These are phyloP conservation scores for Psylliodes chrysocephalus DNA, from an alignment of 2,888 invertebrate genomes.

Conservation along the genomic window DNA sequence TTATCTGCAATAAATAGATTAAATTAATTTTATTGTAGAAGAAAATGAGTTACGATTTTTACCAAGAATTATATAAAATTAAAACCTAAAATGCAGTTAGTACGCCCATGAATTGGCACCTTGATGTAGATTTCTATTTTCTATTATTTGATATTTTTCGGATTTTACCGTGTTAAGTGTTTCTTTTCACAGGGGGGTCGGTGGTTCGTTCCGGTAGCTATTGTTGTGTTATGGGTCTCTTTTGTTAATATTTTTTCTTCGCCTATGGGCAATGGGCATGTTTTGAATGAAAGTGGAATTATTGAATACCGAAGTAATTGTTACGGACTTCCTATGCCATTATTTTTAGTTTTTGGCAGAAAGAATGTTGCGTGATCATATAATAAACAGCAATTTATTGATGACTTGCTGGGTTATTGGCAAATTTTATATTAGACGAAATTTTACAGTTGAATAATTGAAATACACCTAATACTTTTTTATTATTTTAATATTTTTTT, in stretches of 20 bases:
- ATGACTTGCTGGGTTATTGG: too few relatives aligned
- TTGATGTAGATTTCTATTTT: slow-evolving; percentile 30
- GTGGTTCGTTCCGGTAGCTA: slow-evolving; percentile 35
- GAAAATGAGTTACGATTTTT: too few relatives aligned
- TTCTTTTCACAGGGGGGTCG: slow-evolving; percentile 33
- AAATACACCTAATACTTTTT: too few relatives aligned
- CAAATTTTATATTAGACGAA: too few relatives aligned
- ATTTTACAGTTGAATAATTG: too few relatives aligned
- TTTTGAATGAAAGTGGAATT: slow-evolving; percentile 11
- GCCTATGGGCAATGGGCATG: not conserved
- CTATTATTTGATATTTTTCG: slow-evolving; percentile 36
- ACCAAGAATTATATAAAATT: too few relatives aligned
- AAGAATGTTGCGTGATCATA: not conserved
- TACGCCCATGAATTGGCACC: not conserved
- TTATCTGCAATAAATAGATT: too few relatives aligned
- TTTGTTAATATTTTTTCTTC: slow-evolving; percentile 20
- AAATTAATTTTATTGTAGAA: too few relatives aligned
- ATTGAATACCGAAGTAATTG: not conserved
- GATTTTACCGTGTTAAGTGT: slow-evolving; percentile 36
- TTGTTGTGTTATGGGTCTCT: slow-evolving; percentile 28
- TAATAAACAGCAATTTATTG: too few relatives aligned
- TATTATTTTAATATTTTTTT: too few relatives aligned
- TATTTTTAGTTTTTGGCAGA: not conserved
- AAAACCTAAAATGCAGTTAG: too few relatives aligned
- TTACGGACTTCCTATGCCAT: not conserved